These are phyloP conservation scores for Thymelicus lineola DNA, from an alignment of 2,888 invertebrate genomes.

Conservation along the genomic window DNA sequence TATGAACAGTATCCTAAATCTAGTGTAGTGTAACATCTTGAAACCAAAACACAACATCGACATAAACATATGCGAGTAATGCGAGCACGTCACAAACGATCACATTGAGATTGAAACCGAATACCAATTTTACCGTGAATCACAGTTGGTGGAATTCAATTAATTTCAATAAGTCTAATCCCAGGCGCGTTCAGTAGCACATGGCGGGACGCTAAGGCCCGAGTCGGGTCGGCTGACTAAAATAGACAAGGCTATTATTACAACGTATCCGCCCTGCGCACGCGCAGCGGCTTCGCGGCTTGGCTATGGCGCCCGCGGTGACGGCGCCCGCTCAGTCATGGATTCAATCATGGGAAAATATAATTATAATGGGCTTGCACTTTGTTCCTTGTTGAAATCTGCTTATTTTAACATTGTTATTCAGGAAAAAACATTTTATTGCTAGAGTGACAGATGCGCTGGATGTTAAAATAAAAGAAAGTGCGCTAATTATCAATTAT, in stretches of 20 bases:
- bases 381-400: not conserved
- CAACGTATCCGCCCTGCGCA: conserved; percentile 77
- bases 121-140: conserved; percentile 50
- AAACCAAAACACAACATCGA: conserved; percentile 7
- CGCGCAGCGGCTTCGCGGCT: conserved; percentile 59
- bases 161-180: conserved; percentile 66
- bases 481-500: no score
- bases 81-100: not conserved
- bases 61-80: no score
- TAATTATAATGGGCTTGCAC: not conserved
- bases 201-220: conserved; percentile 75
- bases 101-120: conserved; percentile 21
- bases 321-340: conserved; percentile 45
- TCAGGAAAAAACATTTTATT: no score
- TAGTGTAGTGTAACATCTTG: no score
- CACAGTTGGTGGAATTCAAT: conserved; percentile 70
- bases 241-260: conserved; percentile 82
- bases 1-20: no score
- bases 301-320: conserved; percentile 51
- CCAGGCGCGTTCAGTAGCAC: conserved; percentile 72
- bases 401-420: no score
- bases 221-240: conserved; percentile 60
- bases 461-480: no score
- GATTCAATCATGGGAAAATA: conserved; percentile 21
- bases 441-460: no score